Evolutionary conservation across 53 echinoderm and acorn worm species (phyloP), one percentile per base, ranked within the genome.

Genomic region (Apostichopus leukothele): DNA sequence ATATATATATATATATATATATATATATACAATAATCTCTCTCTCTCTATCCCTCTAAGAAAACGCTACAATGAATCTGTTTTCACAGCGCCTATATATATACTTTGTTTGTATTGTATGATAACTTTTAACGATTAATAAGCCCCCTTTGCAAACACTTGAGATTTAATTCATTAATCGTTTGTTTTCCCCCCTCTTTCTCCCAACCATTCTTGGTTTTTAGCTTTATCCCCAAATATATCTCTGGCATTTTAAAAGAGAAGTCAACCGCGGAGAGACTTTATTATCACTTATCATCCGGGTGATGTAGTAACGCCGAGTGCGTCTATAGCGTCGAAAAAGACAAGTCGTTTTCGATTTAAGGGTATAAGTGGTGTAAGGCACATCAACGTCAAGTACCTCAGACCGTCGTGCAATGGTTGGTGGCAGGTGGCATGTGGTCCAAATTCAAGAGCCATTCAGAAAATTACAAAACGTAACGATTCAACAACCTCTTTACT

Each of bases 361-460:
- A 63, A 63, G 63, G 12, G 63, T 63, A 16, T 63, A 63, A 63
- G 63, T 63, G 63, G 63, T 63, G 63, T 63, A 16, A 13, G 63
- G 11, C 14, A 63, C 63, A 63, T 11, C 16, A 79, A 19, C 51
- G n/a, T 79, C 53, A 53, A 79, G 79, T 79, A 52, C 53, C 53
- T 52, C 50, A 10, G n/a, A 79, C 50, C 79, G 79, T 9, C 8
- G 51, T n/a, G 51, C 51, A 19, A 79, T 79, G 63, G 79, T 79
- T 79, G 39, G 79, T 79, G 79, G 51, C 79, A 79, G 79, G 79
- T 79, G 79, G 79, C 79, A 53, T 79, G 53, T 51, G 53, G 79
- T 79, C 79, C 51, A 39, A 16, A 0, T 63, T 63, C 63, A 63
- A 63, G 63, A 16, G 63, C 63, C 16, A 63, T 63, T 16, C 12